These are phyloP conservation scores for Catharus bicknelli DNA, from an alignment of 2,113 vertebrate species.

Conservation along the genomic window DNA sequence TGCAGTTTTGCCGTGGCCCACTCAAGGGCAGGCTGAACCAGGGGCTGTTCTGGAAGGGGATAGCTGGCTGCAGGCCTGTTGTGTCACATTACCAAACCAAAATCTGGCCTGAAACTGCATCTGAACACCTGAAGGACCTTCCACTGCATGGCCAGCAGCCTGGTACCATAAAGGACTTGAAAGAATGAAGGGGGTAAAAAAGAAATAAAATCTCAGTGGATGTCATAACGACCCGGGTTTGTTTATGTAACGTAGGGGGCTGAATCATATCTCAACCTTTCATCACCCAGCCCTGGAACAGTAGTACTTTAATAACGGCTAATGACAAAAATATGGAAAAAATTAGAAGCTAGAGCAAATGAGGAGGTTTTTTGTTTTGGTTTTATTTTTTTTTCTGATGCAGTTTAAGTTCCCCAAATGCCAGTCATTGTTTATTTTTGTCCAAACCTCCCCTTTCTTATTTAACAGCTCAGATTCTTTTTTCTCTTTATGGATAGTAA, in stretches of 20 bases:
- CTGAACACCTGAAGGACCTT: neutral
- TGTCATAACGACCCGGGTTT: neutral
- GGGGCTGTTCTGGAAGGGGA: neutral
- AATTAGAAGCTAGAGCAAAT: conserved; percentile 33
- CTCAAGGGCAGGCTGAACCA: neutral
- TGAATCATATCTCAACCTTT: conserved; percentile 49
- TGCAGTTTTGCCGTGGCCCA: neutral
- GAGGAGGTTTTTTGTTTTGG: neutral
- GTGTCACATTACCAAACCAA: neutral
- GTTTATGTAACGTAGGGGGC: conserved; percentile 30
- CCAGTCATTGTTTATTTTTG: conserved; percentile 63
- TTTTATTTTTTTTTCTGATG: neutral
- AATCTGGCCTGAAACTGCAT: neutral
- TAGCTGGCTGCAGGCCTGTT: neutral
- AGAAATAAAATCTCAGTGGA: neutral
- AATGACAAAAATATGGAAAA: conserved; percentile 68
- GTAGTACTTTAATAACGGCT: conserved; percentile 56
- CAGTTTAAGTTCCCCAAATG: conserved; percentile 51
- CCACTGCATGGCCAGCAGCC: fast-evolving
- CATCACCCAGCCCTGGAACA: conserved; percentile 58
- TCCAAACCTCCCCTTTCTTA: conserved; percentile 19
- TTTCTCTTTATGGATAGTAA: conserved; percentile 6
- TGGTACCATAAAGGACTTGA: neutral
- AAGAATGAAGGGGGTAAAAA: neutral
- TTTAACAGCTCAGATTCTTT: conserved; percentile 18